Evolutionary conservation across 2,797 vertebrate genomes (phyloP), one percentile per base, ranked within the genome.

Genomic region (Sebastes matsubarae): DNA sequence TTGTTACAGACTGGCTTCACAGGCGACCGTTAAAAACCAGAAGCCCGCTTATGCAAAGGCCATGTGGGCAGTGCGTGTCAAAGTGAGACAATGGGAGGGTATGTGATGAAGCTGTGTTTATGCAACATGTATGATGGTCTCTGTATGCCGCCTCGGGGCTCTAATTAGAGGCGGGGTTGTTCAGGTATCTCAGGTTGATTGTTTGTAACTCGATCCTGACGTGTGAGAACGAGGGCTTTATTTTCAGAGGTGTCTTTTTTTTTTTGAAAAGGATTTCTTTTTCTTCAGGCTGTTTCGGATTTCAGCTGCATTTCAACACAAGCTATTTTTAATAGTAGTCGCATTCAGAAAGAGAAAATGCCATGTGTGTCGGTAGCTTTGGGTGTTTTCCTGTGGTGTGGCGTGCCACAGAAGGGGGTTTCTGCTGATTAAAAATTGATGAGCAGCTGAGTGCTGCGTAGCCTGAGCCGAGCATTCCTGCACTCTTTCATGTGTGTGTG

Each of bases 391-490:
- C 89, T 81, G 70, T 80, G 73, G 72, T 72, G 72, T 82, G 81
- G 79, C 7, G 16, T 64, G 78, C 68, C 75, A 73, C 75, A 83
- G 81, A 75, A 85, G 87, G 84, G 87, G 87, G 86, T 71, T 92
- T 88, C 86, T 88, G 10, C 86, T 91, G 83, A 94, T 96, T 86
- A 94, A 94, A 92, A 90, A 93, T 95, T 92, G 89, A 95, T 94
- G 92, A 88, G 83, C 80, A 87, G 85, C 88, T 90, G 89, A 89
- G 91, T 88, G 86, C 82, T 6, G 11, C 91, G 88, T 89, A 88
- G 89, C 88, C 83, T 57, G 84, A 86, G 86, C 84, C 50, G 72
- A 80, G 87, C 91, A 95, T 95, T 94, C 91, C 92, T 90, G 86
- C 81, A 92, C 86, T 92, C 82, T 85, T 82, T 91, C 65, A n/a